A percentile compares a stretch with the other conserved stretches of the same genome.
Conservation (phyloP, 2,113 vertebrate genomes). For the Corythoichthys haematopterus region DNA sequence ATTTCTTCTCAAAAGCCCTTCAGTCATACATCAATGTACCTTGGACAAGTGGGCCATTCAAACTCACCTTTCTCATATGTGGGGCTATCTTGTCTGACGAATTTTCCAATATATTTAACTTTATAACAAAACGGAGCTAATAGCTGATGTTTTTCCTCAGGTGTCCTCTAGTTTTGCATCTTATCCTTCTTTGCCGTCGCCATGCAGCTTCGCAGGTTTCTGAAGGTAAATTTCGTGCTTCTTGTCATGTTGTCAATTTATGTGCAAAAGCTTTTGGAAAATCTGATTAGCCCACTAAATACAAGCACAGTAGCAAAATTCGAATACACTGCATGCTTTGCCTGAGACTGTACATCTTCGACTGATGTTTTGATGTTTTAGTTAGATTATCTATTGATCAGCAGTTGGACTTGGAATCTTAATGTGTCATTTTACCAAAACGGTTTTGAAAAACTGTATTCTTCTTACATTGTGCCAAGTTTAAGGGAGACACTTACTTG, state of each 20-base stretch:
- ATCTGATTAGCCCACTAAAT: not conserved
- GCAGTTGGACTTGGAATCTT: not conserved
- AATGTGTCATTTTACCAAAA: not conserved
- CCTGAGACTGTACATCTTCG: not conserved
- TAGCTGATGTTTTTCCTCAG: conserved; percentile 42
- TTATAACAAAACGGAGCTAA: not conserved
- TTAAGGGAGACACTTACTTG: not conserved
- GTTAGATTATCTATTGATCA: not conserved
- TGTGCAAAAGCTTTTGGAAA: not conserved
- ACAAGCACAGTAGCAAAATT: not conserved
- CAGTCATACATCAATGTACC: conserved; percentile 8
- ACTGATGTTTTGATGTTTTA: not conserved
- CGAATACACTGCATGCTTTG: not conserved
- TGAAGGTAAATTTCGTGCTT: conserved; percentile 53
- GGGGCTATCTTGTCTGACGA: not conserved
- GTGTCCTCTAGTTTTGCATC: conserved; percentile 50
- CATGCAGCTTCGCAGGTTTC: conserved; percentile 48
- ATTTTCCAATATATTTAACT: not conserved
- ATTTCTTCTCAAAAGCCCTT: not conserved
- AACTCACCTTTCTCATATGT: not conserved
- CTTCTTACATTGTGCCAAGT: not conserved
- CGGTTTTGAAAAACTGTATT: not conserved
- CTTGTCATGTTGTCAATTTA: not conserved
- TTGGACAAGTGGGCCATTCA: not conserved
- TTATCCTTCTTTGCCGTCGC: conserved; percentile 46